phyloP scores from a whole-genome alignment of 1,140 invertebrate genomes.

The Euura lappo region DNA sequence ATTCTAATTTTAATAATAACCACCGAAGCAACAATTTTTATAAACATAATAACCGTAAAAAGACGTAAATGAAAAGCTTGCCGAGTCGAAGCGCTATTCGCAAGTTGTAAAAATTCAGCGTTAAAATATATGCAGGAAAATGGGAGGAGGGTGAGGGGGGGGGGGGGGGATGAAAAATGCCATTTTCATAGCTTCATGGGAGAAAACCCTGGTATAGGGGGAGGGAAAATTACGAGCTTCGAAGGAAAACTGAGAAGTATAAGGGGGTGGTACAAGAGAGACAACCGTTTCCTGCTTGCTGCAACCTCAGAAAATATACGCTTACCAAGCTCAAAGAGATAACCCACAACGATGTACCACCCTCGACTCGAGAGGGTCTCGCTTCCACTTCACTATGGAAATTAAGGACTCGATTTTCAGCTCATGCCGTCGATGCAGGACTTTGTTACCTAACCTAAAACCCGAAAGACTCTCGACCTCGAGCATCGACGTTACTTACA shows the following conservation, averaged over 20 bases:
- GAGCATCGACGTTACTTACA: no score
- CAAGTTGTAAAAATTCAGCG: conserved; percentile 16
- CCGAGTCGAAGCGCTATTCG: background rate
- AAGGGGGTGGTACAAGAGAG: conserved; percentile 18
- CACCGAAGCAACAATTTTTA: conserved; percentile 19
- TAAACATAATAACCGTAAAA: conserved; percentile 24
- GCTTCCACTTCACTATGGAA: conserved; percentile 41
- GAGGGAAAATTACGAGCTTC: no score
- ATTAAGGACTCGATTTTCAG: conserved; percentile 44
- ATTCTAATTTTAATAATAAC: conserved; percentile 4
- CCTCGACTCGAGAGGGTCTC: conserved; percentile 25
- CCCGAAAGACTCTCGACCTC: no score
- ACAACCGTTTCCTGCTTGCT: background rate
- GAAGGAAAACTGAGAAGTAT: no score
- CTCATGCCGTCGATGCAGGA: background rate
- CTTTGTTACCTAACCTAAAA: no score
- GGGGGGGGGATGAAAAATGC: no score
- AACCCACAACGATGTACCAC: conserved; percentile 11
- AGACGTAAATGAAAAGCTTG: conserved; percentile 31
- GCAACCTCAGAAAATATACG: conserved; percentile 28
- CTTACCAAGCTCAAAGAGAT: conserved; percentile 41
- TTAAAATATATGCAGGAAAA: background rate
- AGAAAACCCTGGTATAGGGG: no score
- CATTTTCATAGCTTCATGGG: no score
- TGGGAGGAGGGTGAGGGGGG: background rate